Evolutionary conservation across 2,888 invertebrate species (phyloP).

Genomic region (Metallyticus violacea): DNA sequence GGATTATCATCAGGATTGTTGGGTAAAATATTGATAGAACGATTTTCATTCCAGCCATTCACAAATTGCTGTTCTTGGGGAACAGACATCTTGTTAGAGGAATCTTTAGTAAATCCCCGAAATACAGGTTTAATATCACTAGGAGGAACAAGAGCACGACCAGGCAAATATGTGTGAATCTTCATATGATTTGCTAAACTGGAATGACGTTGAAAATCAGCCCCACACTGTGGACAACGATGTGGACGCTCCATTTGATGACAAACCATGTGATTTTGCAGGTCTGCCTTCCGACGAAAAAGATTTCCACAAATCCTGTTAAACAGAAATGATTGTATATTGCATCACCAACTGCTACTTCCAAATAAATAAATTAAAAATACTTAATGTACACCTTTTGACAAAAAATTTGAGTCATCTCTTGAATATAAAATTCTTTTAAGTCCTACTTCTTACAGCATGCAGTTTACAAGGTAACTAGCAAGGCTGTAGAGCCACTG

Average conservation of each 20-base stretch:
- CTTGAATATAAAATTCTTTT: too few relatives aligned
- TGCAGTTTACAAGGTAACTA: too few relatives aligned
- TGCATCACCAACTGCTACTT: too few relatives aligned
- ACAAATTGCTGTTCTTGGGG: background rate
- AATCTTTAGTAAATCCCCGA: constrained; percentile 44
- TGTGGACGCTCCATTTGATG: constrained; percentile 49
- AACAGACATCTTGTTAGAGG: constrained; percentile 41
- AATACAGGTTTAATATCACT: constrained; percentile 53
- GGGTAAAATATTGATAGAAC: background rate
- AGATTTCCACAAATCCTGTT: constrained; percentile 74
- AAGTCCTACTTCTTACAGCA: too few relatives aligned
- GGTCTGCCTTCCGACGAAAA: constrained; percentile 74
- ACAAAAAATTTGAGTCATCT: too few relatives aligned
- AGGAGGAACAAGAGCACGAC: constrained; percentile 39
- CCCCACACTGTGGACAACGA: constrained; percentile 78
- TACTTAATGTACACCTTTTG: too few relatives aligned
- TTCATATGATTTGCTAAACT: constrained; percentile 82
- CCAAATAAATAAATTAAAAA: too few relatives aligned
- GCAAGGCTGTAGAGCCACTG: too few relatives aligned
- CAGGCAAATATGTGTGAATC: constrained; percentile 74
- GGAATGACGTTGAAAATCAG: constrained; percentile 72
- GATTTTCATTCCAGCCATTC: background rate
- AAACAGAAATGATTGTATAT: background rate
- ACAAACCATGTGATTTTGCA: constrained; percentile 68
- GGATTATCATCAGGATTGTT: background rate